Conservation (phyloP, 64 coral and sea anemone genomes). For the Anthopleura sola region DNA sequence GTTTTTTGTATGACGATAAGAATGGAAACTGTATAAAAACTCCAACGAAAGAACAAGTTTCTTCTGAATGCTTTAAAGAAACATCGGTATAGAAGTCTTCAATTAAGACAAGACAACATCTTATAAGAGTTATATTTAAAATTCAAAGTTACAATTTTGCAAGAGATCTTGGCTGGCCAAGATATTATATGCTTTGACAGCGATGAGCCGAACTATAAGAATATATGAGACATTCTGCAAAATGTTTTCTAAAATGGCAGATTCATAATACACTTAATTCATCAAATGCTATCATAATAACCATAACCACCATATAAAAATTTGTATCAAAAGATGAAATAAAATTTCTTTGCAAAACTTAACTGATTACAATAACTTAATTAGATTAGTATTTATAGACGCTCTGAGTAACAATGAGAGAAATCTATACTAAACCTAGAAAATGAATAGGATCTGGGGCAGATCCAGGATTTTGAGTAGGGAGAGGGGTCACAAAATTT, state of each 20-base stretch:
- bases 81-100: background rate
- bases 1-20: conserved; percentile 6
- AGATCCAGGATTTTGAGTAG: too few species aligned
- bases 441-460: too few species aligned
- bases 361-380: background rate
- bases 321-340: background rate
- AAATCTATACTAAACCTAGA: background rate
- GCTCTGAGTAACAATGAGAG: background rate
- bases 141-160: background rate
- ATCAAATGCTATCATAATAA: background rate
- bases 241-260: background rate
- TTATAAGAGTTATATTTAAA: background rate
- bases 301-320: background rate
- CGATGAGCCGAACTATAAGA: background rate
- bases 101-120: background rate
- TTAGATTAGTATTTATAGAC: background rate
- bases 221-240: background rate
- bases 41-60: background rate
- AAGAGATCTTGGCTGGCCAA: conserved; percentile 16
- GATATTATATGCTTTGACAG: background rate
- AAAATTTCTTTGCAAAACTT: background rate
- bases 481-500: too few species aligned
- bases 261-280: background rate
- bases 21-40: background rate
- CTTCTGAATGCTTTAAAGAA: background rate